Conservation (phyloP, 1,140 invertebrate species). For the Hypsibius dujardini region DNA sequence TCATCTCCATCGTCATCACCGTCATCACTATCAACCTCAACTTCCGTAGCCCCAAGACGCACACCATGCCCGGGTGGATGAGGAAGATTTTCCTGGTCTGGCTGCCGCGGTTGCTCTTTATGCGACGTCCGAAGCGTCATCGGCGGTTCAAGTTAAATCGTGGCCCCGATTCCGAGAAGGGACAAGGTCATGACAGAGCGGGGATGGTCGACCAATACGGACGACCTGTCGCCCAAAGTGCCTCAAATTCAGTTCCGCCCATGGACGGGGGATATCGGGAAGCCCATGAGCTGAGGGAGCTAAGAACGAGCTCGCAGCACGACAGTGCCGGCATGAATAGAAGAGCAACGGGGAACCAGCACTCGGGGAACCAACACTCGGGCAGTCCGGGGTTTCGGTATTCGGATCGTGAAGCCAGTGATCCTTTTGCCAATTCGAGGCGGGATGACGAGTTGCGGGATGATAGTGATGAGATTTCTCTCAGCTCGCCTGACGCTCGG, state of each 20-base stretch:
- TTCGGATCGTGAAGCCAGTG: too few relatives aligned
- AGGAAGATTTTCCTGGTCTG: slow-evolving; percentile 80
- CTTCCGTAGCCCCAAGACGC: slow-evolving; percentile 73
- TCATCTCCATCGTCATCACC: slow-evolving; percentile 92
- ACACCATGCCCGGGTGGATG: slow-evolving; percentile 84
- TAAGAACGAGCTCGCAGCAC: not conserved
- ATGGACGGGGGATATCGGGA: not conserved
- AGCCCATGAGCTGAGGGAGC: not conserved
- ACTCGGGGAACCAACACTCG: too few relatives aligned
- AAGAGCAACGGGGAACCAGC: too few relatives aligned
- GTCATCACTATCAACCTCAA: slow-evolving; percentile 99
- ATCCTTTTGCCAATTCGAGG: too few relatives aligned
- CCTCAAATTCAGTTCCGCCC: not conserved
- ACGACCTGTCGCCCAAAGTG: not conserved
- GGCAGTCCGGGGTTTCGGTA: too few relatives aligned
- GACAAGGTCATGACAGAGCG: not conserved
- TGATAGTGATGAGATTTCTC: not conserved
- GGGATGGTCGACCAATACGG: not conserved
- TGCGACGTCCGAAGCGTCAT: slow-evolving; percentile 78
- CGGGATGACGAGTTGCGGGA: not conserved
- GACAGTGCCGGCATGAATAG: not conserved
- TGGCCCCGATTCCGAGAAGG: not conserved
- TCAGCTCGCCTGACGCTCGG: not conserved
- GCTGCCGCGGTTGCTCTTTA: slow-evolving; percentile 58
- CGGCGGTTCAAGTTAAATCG: slow-evolving; percentile 22